These are phyloP conservation scores for Metacarcinus magister DNA, from an alignment of 2,888 invertebrate genomes.

Conservation along the genomic window DNA sequence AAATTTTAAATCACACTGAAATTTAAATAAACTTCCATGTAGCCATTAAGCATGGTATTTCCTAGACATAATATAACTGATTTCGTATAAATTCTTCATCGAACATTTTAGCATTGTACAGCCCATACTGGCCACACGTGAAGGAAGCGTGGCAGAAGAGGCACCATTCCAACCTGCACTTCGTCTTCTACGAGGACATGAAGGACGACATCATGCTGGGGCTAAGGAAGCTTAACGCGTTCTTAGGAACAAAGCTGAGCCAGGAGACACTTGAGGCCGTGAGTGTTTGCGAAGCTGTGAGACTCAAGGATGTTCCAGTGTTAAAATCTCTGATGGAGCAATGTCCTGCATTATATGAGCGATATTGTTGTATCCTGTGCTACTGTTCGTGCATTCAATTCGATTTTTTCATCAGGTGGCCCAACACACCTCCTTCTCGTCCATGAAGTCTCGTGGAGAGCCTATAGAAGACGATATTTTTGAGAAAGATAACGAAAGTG, in stretches of 20 bases:
- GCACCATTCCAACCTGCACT: conserved; percentile 61
- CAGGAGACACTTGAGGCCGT: background rate
- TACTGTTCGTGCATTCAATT: background rate
- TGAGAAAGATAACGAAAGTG: background rate
- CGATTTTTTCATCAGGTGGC: background rate
- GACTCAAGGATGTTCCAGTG: too few species aligned
- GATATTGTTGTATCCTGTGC: background rate
- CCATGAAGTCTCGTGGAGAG: background rate
- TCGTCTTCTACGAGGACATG: conserved; percentile 68
- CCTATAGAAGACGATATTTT: background rate
- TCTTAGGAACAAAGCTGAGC: background rate
- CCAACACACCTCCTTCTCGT: background rate
- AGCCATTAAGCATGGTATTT: too few species aligned
- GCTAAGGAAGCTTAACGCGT: background rate
- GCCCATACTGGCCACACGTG: conserved; percentile 69
- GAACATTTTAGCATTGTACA: conserved; percentile 56
- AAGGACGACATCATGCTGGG: conserved; percentile 37
- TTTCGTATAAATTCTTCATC: too few species aligned
- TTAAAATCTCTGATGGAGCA: too few species aligned
- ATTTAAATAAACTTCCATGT: too few species aligned
- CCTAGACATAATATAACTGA: too few species aligned
- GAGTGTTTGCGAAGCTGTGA: background rate
- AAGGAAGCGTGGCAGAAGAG: conserved; percentile 56
- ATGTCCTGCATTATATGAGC: background rate
- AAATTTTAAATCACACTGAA: too few species aligned